Base-by-base conservation (phyloP, 2,888 invertebrate genomes). In the Orthosia gracilis region DNA sequence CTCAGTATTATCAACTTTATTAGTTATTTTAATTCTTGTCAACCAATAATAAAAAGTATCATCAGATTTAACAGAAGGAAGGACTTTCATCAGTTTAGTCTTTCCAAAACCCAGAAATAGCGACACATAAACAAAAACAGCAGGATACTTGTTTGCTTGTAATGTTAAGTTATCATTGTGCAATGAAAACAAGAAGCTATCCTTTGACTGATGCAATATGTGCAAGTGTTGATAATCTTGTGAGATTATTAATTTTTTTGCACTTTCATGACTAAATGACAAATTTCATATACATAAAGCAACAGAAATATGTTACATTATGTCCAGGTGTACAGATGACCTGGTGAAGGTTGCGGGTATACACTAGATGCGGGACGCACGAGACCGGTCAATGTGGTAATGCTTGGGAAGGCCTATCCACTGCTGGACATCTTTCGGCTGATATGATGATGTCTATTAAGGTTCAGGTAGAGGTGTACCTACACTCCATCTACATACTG, bases 141-240 rank as follows among this genome's bases (percentile, higher is more conserved):
- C n/a, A 68, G 61, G 59, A 64, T 45, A 59, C 0, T 0, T 54
- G 17, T 55, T 13, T 40, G 26, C n/a, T 65, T 81, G 79, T 45
- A 79, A 81, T 71, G 17, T 17, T 21, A 74, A 47, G 17, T 45
- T 69, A 72, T 67, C 11, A 62, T 83, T 81, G 71, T 70, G 82
- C 73, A 83, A 83, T 68, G 40, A 12, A 13, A 61, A 54, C 13
- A 26, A 65, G 21, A 18, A 61, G n/a, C 57, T 47, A 67, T 17
- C 57, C 47, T 31, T n/a, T 31, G 15, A 61, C 84, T 82, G 81
- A 82, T 82, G 81, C 62, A 81, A 83, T 58, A 47, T 12, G 13
- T 47, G 52, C 49, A 66, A 40, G 47, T n/a, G 45, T 57, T 54
- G 52, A 5, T 3, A 21, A 62, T 5, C 31, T 26, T 23, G 50